Evolutionary conservation across 1,140 invertebrate species (phyloP), one percentile per base, ranked within the genome.

Genomic region (Meloidogyne chitwoodi): DNA sequence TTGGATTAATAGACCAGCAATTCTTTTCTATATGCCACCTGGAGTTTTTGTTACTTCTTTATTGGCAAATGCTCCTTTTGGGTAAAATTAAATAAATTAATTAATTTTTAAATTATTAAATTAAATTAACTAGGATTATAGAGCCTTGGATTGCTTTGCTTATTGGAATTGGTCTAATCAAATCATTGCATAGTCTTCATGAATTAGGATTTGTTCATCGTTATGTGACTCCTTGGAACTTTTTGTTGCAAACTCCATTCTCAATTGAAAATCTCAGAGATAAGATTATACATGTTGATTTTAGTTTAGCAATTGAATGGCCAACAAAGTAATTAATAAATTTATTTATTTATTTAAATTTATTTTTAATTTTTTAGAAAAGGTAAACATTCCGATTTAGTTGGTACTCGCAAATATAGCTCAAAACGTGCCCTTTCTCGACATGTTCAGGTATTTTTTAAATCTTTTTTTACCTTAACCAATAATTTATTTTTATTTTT

Each of bases 161-260:
- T 16, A n/a, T 75, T 38, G 75, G 75, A 27, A 31, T 75, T 69
- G 75, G 75, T 34, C 44, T 67, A 24, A 41, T 76, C 27, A 26
- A 63, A 31, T 70, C 75, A 6, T 44, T 76, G 14, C n/a, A 41
- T 67, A 19, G 31, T 14, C 62, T 76, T 62, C 75, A 76, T 38
- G 12, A 31, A 12, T 31, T 44, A 38, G 75, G 75, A 3, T 76
- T 76, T 24, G 62, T 73, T n/a, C 70, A 75, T 64, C 75, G 75
- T 38, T 69, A 56, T 24, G 75, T 76, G 5, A 74, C 69, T 48
- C 75, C 75, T 16, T 76, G 66, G 66, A 76, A 69, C 56, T 75
- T 76, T 65, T 41, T 67, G 66, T 68, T 70, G 22, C 24, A 16
- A 31, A 75, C 34, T 29, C 75, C 75, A 24, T 56, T 76, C 75